phyloP scores from a whole-genome alignment of 2,113 vertebrate species.

The Austrofundulus limnaeus region DNA sequence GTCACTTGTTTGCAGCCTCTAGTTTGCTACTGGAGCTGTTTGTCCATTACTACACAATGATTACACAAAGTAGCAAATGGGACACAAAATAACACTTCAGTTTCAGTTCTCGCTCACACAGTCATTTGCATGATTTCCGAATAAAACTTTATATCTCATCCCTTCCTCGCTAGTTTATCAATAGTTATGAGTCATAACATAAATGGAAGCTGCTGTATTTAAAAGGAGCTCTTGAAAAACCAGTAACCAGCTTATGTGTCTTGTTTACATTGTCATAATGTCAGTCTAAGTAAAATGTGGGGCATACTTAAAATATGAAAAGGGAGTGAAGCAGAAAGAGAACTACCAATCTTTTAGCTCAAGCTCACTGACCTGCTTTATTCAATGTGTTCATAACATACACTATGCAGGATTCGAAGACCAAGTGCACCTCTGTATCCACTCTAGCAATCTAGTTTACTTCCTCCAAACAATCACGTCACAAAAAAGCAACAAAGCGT shows the following conservation, averaged over 20 bases:
- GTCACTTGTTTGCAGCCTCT: neutral
- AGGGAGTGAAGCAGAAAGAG: too few relatives aligned
- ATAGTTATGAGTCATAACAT: neutral
- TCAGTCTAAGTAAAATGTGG: too few relatives aligned
- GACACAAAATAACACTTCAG: constrained; percentile 2
- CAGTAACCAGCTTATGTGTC: too few relatives aligned
- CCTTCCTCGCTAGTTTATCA: neutral
- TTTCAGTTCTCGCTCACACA: constrained; percentile 22
- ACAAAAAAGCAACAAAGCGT: constrained; percentile 11
- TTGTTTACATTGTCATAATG: too few relatives aligned
- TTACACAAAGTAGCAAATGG: neutral
- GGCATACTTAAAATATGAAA: too few relatives aligned
- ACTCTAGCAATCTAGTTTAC: neutral
- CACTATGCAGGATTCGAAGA: constrained; percentile 16
- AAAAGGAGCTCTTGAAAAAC: neutral
- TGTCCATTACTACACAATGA: neutral
- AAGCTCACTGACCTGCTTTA: constrained; percentile 16
- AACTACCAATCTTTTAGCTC: neutral
- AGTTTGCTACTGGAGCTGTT: neutral
- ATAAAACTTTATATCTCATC: neutral
- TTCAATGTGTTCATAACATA: constrained; percentile 17
- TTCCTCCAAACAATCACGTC: constrained; percentile 20
- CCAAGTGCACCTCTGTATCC: neutral
- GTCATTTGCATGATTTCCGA: neutral
- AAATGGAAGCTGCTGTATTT: neutral